Base-by-base conservation (phyloP, 2,113 vertebrate genomes). In the Pelobates fuscus region DNA sequence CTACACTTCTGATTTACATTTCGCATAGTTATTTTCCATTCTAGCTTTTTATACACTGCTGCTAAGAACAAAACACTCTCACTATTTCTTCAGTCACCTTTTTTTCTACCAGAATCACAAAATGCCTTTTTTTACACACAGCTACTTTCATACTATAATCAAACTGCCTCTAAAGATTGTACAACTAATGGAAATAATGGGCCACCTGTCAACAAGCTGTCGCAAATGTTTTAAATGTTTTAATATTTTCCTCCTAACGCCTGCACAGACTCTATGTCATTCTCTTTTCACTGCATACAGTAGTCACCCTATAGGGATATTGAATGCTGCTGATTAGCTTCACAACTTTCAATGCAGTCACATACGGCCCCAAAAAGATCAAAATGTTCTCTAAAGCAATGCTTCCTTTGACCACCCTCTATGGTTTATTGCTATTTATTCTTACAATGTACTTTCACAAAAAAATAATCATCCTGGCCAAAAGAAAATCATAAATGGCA, bases 231-330 rank as follows among this genome's bases (percentile, higher is more conserved):
- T 75, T 67, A 76, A 67, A 76, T 67, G 72, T 76, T 76, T 61
- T 76, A 76, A 76, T 76, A 76, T 76, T 76, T 76, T 67, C 72
- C 72, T 67, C 72, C 72, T 64, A 76, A 76, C 72, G 72, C 72
- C 72, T 67, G 72, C 64, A 76, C 72, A 76, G 64, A 61, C 55
- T 67, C 25, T 15, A 32, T 76, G 26, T 76, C 41, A 76, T 76
- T 67, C 64, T 76, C 58, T 49, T 59, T 49, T 43, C 41, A 30
- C 72, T 60, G 64, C 72, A 49, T 67, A 76, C 64, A 67, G 64
- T 76, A 67, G 72, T 76, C 27, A 59, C 64, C 72, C 72, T 67
- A 76, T 76, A 67, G 72, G 67, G 72, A 67, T 64, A 76, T 59
- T 76, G 72, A 76, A 76, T 76, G 67, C 64, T 67, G 72, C 67